Evolutionary conservation across 2,113 vertebrate genomes (phyloP).

Genomic region (Leucopsar rothschildi): DNA sequence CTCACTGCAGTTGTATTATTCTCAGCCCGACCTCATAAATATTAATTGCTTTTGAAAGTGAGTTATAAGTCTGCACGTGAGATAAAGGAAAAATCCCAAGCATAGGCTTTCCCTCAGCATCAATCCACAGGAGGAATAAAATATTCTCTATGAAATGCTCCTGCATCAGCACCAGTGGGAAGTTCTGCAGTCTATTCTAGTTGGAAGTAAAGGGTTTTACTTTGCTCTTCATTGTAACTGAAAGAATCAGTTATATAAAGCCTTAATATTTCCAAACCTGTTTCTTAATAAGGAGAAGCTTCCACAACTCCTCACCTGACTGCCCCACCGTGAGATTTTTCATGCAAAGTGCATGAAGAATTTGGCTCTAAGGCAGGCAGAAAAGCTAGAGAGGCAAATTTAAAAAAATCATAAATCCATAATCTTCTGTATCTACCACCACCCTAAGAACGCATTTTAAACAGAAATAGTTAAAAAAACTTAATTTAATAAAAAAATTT

Average conservation of each 20-base stretch:
- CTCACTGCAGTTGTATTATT: background rate
- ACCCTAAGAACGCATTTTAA: background rate
- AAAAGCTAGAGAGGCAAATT: background rate
- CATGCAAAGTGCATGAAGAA: background rate
- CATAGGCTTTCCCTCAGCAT: background rate
- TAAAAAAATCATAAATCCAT: background rate
- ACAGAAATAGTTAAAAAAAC: background rate
- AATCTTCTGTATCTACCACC: background rate
- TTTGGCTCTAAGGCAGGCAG: background rate
- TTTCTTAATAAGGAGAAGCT: background rate
- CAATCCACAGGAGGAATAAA: background rate
- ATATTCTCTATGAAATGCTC: background rate
- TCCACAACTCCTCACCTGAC: background rate
- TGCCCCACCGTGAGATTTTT: background rate
- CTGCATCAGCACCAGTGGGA: slow-evolving; percentile 13
- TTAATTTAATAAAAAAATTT: background rate
- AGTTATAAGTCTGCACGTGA: background rate
- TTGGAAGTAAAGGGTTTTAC: slow-evolving; percentile 3
- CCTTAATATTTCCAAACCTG: background rate
- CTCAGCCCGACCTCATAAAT: slow-evolving; percentile 29
- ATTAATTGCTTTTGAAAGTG: slow-evolving; percentile 38
- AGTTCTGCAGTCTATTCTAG: background rate
- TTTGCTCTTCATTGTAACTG: background rate
- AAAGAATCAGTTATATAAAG: background rate
- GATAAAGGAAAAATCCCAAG: background rate